phyloP scores from a whole-genome alignment of 2,113 vertebrate genomes.

The Amazona vittata region DNA sequence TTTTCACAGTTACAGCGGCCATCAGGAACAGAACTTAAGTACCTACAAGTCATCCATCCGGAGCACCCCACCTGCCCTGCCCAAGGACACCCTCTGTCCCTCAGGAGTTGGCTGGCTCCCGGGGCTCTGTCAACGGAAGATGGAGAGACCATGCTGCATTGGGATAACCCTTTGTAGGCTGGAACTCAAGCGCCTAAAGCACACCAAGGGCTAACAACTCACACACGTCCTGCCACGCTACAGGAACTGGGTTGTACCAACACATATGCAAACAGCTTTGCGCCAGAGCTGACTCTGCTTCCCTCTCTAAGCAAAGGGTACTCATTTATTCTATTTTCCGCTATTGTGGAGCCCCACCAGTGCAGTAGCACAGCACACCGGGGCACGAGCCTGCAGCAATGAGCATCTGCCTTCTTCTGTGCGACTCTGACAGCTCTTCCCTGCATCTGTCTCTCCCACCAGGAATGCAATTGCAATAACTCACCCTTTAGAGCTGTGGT shows the following conservation, averaged over 20 bases:
- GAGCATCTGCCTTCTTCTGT: not conserved
- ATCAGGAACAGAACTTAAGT: conserved; percentile 71
- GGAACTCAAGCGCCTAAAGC: not conserved
- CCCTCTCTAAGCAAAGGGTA: not conserved
- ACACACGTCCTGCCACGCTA: not conserved
- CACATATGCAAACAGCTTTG: not conserved
- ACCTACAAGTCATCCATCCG: conserved; percentile 70
- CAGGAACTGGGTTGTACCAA: not conserved
- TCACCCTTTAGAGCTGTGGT: not conserved
- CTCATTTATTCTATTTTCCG: not conserved
- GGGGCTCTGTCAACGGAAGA: not conserved
- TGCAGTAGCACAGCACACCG: not conserved
- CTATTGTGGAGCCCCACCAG: not conserved
- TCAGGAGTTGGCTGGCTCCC: conserved; percentile 1
- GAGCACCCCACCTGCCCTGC: conserved; percentile 42
- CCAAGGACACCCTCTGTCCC: not conserved
- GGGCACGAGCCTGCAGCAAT: fast-evolving
- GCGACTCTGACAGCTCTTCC: not conserved
- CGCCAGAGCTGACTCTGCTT: not conserved
- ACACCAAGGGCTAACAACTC: not conserved
- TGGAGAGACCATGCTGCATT: fast-evolving
- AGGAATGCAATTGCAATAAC: fast-evolving
- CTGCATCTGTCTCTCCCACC: not conserved
- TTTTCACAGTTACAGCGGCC: conserved; percentile 77
- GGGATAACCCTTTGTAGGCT: not conserved